Conservation (phyloP, 2,888 invertebrate genomes). For the Callyntrura sp. region DNA sequence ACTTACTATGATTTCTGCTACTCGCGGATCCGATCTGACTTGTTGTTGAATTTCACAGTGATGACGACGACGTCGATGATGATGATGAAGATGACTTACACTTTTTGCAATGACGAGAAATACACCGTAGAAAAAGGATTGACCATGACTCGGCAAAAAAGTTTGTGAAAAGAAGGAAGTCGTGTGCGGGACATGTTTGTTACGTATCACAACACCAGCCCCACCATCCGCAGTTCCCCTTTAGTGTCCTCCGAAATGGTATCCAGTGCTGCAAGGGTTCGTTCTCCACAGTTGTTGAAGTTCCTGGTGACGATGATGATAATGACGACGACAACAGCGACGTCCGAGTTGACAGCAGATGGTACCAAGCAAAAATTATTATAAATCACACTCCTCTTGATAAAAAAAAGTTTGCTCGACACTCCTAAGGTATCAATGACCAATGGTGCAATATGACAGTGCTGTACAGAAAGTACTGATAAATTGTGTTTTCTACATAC, state of each 20-base stretch:
- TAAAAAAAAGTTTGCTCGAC: conserved; percentile 4
- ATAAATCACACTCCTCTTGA: conserved; percentile 8
- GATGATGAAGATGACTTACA: conserved; percentile 31
- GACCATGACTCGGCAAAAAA: conserved; percentile 67
- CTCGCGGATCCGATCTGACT: conserved; percentile 48
- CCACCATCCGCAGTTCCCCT: conserved; percentile 27
- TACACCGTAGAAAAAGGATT: conserved; percentile 33
- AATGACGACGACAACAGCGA: not conserved
- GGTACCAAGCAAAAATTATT: conserved; percentile 36
- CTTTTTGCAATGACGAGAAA: conserved; percentile 45
- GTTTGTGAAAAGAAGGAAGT: conserved; percentile 20
- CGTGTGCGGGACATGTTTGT: conserved; percentile 11
- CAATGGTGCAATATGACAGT: conserved; percentile 32
- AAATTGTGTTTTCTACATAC: conserved; percentile 40
- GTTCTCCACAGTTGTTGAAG: not conserved
- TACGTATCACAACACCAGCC: not conserved
- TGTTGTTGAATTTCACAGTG: conserved; percentile 36
- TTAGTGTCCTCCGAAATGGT: conserved; percentile 20
- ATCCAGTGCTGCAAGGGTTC: not conserved
- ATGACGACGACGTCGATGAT: conserved; percentile 12
- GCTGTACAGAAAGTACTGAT: conserved; percentile 1
- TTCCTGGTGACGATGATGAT: not conserved
- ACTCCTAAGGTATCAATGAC: conserved; percentile 22
- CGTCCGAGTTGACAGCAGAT: conserved; percentile 52
- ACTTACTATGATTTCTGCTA: conserved; percentile 58